Percentiles rank a stretch among this genome's conserved stretches.
phyloP scores from a whole-genome alignment of 2,888 invertebrate species.

The Periphyllus acericola region DNA sequence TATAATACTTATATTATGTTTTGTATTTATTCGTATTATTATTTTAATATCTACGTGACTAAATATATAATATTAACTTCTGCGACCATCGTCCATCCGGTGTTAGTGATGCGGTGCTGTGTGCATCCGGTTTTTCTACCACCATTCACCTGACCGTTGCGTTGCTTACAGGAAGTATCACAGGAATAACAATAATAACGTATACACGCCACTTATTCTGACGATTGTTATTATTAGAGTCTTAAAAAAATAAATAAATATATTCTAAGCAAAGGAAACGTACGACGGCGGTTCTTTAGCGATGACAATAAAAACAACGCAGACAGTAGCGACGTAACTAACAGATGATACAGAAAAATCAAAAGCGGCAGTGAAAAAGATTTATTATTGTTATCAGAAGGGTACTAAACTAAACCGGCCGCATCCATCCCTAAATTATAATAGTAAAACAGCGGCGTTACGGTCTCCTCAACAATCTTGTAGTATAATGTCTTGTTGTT shows the following conservation, averaged over 20 bases:
- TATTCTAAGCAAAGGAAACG: conserved; percentile 22
- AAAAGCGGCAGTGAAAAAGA: conserved; percentile 45
- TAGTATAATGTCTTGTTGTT: conserved; percentile 47
- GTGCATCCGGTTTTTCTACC: conserved; percentile 53
- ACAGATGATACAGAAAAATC: conserved; percentile 54
- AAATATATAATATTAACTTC: conserved; percentile 47
- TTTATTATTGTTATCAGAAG: conserved; percentile 61
- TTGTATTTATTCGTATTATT: conserved; percentile 27
- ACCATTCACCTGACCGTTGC: conserved; percentile 48
- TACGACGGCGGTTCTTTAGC: conserved; percentile 24
- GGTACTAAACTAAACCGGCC: conserved; percentile 49
- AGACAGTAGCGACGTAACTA: conserved; percentile 1
- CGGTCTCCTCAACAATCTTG: conserved; percentile 50
- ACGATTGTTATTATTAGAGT: conserved; percentile 54
- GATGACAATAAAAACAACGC: conserved; percentile 55
- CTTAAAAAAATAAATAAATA: conserved; percentile 28
- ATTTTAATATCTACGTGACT: conserved; percentile 48
- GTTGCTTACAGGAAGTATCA: conserved; percentile 50
- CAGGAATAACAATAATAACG: conserved; percentile 32
- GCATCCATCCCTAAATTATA: conserved; percentile 48
- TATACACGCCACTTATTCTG: conserved; percentile 42
- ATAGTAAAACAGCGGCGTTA: conserved; percentile 43
- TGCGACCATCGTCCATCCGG: conserved; percentile 45
- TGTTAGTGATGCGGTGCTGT: conserved; percentile 44
- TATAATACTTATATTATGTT: neutral